These are phyloP conservation scores for Endomychus coccineus DNA, from an alignment of 2,888 invertebrate genomes.

Conservation along the genomic window DNA sequence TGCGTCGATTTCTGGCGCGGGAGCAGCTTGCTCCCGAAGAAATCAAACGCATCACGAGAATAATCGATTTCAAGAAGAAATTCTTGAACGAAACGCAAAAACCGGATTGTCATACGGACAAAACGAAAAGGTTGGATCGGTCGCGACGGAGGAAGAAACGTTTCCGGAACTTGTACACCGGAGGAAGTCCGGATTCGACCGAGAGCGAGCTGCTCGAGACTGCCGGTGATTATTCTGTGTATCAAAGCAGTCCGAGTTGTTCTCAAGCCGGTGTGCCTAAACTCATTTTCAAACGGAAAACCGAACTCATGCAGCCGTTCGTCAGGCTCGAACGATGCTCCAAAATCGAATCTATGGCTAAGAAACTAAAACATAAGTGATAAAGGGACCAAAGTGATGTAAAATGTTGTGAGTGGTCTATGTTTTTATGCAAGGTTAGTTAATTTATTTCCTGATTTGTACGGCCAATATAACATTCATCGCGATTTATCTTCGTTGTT, in stretches of 20 bases:
- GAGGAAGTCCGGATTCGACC: slow-evolving; percentile 16
- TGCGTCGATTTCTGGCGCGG: slow-evolving; percentile 29
- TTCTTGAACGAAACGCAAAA: slow-evolving; percentile 11
- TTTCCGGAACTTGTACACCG: slow-evolving; percentile 26
- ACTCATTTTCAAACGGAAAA: slow-evolving; percentile 33
- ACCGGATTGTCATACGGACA: background rate
- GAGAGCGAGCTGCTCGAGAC: slow-evolving; percentile 19
- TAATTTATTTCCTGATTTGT: too few relatives aligned
- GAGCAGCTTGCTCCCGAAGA: slow-evolving; percentile 29
- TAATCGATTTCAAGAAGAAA: slow-evolving; percentile 31
- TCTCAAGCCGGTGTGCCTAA: slow-evolving; percentile 33
- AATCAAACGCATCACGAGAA: slow-evolving; percentile 30
- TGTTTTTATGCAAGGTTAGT: too few relatives aligned
- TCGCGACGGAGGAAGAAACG: slow-evolving; percentile 25
- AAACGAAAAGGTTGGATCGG: slow-evolving; percentile 21
- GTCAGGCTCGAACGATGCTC: slow-evolving; percentile 32
- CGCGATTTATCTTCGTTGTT: too few relatives aligned
- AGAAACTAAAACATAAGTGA: slow-evolving; percentile 24
- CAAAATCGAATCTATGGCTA: slow-evolving; percentile 22
- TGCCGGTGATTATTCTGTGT: slow-evolving; percentile 30
- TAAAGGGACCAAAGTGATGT: slow-evolving; percentile 27
- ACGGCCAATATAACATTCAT: too few relatives aligned
- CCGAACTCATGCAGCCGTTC: slow-evolving; percentile 25
- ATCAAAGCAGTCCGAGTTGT: slow-evolving; percentile 21
- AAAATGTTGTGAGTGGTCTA: too few relatives aligned